Conservation (phyloP, 2,797 vertebrate species). For the Chromis chromis region DNA sequence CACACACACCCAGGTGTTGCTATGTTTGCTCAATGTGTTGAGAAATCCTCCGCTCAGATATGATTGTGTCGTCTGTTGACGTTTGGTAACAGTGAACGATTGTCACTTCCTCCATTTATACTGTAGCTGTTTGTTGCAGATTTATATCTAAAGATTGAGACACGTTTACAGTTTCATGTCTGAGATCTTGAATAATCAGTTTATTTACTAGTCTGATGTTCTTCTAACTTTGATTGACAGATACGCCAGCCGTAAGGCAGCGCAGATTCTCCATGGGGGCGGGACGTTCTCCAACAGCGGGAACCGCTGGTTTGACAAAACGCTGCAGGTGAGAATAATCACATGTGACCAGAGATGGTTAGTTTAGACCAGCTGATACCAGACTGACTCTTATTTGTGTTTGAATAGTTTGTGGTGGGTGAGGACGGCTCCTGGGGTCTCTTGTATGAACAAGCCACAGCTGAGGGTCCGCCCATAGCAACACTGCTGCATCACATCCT, state of each 20-base stretch:
- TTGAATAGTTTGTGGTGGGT: constrained; percentile 83
- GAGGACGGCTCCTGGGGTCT: constrained; percentile 89
- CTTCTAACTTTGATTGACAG: constrained; percentile 68
- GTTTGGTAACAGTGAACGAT: constrained; percentile 7
- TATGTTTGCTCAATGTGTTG: constrained; percentile 45
- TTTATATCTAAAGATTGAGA: not conserved
- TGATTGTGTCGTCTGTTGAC: constrained; percentile 57
- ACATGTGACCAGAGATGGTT: accelerated
- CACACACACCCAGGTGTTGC: constrained; percentile 29
- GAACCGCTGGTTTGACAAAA: constrained; percentile 92
- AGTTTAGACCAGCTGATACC: accelerated
- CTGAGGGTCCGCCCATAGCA: constrained; percentile 86
- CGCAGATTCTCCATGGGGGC: constrained; percentile 88
- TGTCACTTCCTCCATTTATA: constrained; percentile 42
- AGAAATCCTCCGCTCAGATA: constrained; percentile 53
- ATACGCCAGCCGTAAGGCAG: constrained; percentile 89
- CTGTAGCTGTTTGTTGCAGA: not conserved
- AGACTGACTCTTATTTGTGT: constrained; percentile 11
- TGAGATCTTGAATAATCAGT: not conserved
- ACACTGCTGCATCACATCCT: constrained; percentile 85
- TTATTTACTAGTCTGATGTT: not conserved
- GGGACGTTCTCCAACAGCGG: constrained; percentile 90
- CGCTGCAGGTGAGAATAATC: constrained; percentile 81
- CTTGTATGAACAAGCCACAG: constrained; percentile 87
- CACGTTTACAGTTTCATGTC: not conserved